Evolutionary conservation across 92 coral and sea anemone species (phyloP).

Genomic region (Plumapathes pennacea): DNA sequence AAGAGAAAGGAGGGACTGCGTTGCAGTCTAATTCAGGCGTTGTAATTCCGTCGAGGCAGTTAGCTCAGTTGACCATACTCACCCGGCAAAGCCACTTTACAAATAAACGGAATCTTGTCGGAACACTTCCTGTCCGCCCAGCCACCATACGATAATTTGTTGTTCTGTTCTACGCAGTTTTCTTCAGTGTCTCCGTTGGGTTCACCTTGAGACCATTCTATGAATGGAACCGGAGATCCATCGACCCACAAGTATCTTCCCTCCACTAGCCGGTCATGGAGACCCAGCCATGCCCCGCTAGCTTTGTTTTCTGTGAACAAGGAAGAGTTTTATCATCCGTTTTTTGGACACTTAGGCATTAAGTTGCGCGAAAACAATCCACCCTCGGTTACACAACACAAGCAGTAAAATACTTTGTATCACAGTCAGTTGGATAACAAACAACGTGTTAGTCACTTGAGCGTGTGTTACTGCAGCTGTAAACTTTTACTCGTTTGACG

Average conservation of each 20-base stretch:
- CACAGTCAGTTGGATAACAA: too few relatives aligned
- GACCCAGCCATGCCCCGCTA: conserved; percentile 73
- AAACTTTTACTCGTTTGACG: too few relatives aligned
- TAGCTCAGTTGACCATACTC: not conserved
- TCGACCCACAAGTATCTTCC: conserved; percentile 64
- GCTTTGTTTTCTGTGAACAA: conserved; percentile 26
- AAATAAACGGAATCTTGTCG: conserved; percentile 48
- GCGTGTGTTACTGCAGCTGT: too few relatives aligned
- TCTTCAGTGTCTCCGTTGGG: conserved; percentile 65
- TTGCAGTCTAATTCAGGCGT: too few relatives aligned
- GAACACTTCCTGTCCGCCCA: conserved; percentile 79
- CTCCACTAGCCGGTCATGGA: conserved; percentile 61
- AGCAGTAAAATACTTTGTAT: too few relatives aligned
- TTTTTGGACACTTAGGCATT: too few relatives aligned
- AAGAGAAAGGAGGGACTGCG: too few relatives aligned
- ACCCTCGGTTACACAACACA: too few relatives aligned
- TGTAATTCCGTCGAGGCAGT: too few relatives aligned
- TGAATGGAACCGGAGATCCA: conserved; percentile 61
- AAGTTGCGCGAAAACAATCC: too few relatives aligned
- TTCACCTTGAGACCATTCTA: conserved; percentile 65
- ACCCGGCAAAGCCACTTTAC: conserved; percentile 72
- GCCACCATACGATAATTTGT: conserved; percentile 31
- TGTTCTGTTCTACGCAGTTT: conserved; percentile 73
- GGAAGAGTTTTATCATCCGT: too few relatives aligned
- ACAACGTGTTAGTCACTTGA: too few relatives aligned